These are phyloP conservation scores for Antitype chi DNA, from an alignment of 2,888 invertebrate species.

Conservation along the genomic window DNA sequence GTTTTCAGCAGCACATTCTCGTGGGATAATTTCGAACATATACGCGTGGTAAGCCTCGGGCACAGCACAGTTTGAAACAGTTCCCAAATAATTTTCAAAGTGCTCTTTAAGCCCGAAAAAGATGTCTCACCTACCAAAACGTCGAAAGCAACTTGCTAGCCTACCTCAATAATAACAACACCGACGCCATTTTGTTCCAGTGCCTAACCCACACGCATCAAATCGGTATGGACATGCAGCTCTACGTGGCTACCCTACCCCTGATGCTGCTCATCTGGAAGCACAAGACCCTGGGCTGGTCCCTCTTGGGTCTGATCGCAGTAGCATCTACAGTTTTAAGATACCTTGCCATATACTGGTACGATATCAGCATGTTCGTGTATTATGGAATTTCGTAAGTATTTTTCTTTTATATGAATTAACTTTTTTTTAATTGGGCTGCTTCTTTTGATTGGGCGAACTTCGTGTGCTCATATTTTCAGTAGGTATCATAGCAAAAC, in stretches of 20 bases:
- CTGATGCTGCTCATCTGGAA: conserved; percentile 88
- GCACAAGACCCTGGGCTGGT: conserved; percentile 80
- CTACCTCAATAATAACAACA: neutral
- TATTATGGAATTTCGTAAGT: conserved; percentile 91
- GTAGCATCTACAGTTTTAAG: conserved; percentile 86
- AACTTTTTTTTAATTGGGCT: neutral
- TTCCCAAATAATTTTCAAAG: no score
- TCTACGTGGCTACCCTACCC: conserved; percentile 88
- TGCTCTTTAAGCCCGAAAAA: neutral
- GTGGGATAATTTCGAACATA: no score
- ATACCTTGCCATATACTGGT: conserved; percentile 85
- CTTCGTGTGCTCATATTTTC: neutral
- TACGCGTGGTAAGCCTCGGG: no score
- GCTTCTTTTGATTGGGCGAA: neutral
- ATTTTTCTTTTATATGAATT: conserved; percentile 45
- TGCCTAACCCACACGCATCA: conserved; percentile 91
- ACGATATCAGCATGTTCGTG: conserved; percentile 90
- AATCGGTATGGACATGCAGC: conserved; percentile 91
- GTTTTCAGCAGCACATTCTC: no score
- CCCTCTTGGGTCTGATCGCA: conserved; percentile 78
- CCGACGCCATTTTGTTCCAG: conserved; percentile 74
- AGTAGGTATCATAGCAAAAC: neutral
- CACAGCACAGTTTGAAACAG: no score
- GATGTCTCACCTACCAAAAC: neutral
- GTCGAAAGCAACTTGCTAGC: neutral